Evolutionary conservation across 1,140 invertebrate genomes (phyloP), one percentile per base, ranked within the genome.

Genomic region (Harpegnathos saltator): DNA sequence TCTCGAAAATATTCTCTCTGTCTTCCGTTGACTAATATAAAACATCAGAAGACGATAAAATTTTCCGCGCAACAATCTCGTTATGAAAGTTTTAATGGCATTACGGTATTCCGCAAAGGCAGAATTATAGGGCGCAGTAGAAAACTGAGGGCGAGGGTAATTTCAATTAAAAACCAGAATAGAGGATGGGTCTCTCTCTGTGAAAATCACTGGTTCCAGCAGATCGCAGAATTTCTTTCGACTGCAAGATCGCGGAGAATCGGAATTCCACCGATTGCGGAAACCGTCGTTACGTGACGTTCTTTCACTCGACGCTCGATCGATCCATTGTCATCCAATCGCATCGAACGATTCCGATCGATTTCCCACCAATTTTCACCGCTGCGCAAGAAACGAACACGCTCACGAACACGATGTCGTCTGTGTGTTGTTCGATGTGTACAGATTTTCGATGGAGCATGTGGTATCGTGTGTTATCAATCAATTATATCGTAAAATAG

Each of bases 131-230:
- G 15, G 66, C 19, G 15, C 38, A 44, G 3, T 54, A 22, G 26
- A 68, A n/a, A 50, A 33, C 52, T 69, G 29, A 69, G 22, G 12
- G 7, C 22, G 50, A 58, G 24, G 24, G 59, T 58, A 80, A 33
- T 68, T 78, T 63, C 12, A 26, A 26, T 80, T 80, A 29, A 71
- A 58, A 80, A 29, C 22, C 69, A 33, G 52, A 58, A n/a, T 48
- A 80, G n/a, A n/a, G 15, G 54, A 65, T 33, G 56, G 44, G 29
- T 33, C 22, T 44, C 7, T 44, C 38, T n/a, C n/a, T n/a, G n/a
- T 66, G 26, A 14, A 84, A 82, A 87, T 85, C 26, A 78, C 62
- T 87, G 74, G 92, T 94, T 93, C 93, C 93, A 94, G 93, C 93
- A 93, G 93, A 93, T 94, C 93, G 91, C 90, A 92, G 75, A 77